phyloP scores from a whole-genome alignment of 2,888 invertebrate genomes.

The Thalpophila matura region DNA sequence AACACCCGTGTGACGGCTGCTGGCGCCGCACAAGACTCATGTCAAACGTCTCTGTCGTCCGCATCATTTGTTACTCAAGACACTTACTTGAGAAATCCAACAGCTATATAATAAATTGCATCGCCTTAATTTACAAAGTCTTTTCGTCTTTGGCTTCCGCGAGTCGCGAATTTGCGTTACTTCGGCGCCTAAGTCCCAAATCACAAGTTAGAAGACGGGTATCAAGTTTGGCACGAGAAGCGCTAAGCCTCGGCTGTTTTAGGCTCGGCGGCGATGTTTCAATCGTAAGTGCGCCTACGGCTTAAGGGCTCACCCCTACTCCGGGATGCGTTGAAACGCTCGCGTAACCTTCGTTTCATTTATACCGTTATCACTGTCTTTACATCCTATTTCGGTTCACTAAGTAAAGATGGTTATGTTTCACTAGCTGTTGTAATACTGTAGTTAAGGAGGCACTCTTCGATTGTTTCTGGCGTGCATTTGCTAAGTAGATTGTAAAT shows the following conservation, averaged over 20 bases:
- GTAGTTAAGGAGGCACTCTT: constrained; percentile 1
- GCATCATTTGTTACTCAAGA: constrained; percentile 73
- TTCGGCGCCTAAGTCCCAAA: constrained; percentile 86
- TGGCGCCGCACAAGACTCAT: constrained; percentile 73
- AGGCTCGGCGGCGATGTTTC: constrained; percentile 84
- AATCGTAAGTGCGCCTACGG: constrained; percentile 83
- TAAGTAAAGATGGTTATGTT: constrained; percentile 8
- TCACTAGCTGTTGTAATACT: not conserved
- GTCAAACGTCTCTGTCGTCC: constrained; percentile 76
- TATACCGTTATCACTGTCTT: constrained; percentile 77
- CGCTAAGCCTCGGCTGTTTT: constrained; percentile 86
- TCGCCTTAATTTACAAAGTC: constrained; percentile 70
- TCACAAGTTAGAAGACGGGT: constrained; percentile 86
- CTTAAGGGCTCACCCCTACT: constrained; percentile 81
- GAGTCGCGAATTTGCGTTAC: constrained; percentile 87
- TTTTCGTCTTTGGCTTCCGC: constrained; percentile 63
- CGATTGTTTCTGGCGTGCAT: constrained; percentile 59
- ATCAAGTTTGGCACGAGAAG: constrained; percentile 83
- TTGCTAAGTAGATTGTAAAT: constrained; percentile 75
- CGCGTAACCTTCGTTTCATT: constrained; percentile 84
- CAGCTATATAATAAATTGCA: constrained; percentile 68
- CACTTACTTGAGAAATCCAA: constrained; percentile 66
- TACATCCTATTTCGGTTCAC: constrained; percentile 60
- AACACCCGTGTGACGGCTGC: constrained; percentile 75
- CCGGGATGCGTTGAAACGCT: constrained; percentile 80